Base-by-base conservation (phyloP, 2,113 vertebrate genomes). In the human region DNA sequence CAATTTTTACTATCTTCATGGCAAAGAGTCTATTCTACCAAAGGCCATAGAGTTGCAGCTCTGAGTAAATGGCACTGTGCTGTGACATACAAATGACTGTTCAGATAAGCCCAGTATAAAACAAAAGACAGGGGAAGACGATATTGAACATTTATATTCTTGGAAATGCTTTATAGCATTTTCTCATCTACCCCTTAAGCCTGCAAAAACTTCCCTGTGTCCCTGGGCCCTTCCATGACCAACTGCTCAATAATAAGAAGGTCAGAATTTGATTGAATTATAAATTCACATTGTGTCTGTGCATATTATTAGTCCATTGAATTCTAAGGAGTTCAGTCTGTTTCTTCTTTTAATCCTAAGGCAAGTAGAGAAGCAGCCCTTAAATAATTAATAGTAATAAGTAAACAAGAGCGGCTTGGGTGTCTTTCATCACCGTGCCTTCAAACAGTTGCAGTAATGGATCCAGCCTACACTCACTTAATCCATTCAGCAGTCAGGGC, bases 361-460 rank as follows among this genome's bases (percentile, higher is more conserved):
- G 23, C 78, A 97, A 91, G 45, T 57, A 92, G 52, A 80, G 38
- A 88, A 43, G 11, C 12, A 94, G 6, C 35, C 12, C 48, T 95
- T 88, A 94, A 96, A 93, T 93, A 96, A 96, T 64, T 96, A 91
- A 95, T 23, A 94, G 13, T 52, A 89, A 73, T 76, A 94, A 96
- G 82, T 68, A 88, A 96, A 84, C 27, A 94, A 93, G 45, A 68
- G 40, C 16, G 78, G 1, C 72, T 45, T 94, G 30, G 45, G 23
- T 80, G 32, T 78, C 20, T 82, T 97, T 89, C 17, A 88, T 23
- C 14, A 68, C 57, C n/a, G 25, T 90, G 43, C 78, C 14, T 93
- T 87, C 82, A 81, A 80, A 94, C 25, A 95, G 55, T 40, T 94
- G 14, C 48, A 80, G 20, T 70, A 78, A 68, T 38, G 30, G n/a